Evolutionary conservation across 2,113 vertebrate species (phyloP).

Genomic region (Notechis scutatus): DNA sequence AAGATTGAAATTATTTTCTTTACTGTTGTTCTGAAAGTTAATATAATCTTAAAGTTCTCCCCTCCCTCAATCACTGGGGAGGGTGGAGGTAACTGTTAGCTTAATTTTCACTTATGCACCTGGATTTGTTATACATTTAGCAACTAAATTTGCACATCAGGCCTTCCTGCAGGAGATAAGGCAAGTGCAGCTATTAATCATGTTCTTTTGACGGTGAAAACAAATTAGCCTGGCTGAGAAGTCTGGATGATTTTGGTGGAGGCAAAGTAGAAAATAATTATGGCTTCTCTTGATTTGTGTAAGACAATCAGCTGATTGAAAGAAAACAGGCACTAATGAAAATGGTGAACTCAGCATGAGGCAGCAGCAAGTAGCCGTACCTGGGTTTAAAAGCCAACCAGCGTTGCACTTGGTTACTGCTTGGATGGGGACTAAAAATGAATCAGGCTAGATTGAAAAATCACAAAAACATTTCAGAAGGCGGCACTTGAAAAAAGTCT

Average conservation of each 20-base stretch:
- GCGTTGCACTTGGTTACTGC: background rate
- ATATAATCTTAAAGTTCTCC: conserved; percentile 5
- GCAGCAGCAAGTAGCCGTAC: background rate
- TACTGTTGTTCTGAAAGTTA: conserved; percentile 14
- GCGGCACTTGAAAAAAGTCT: background rate
- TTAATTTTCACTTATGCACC: conserved; percentile 58
- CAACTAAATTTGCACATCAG: conserved; percentile 26
- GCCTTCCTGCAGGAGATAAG: conserved; percentile 5
- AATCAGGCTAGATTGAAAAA: background rate
- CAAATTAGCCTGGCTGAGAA: conserved; percentile 21
- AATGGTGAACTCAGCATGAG: background rate
- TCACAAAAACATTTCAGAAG: background rate
- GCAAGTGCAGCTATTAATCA: background rate
- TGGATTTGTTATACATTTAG: conserved; percentile 37
- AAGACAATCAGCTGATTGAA: conserved; percentile 12
- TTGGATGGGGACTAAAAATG: background rate
- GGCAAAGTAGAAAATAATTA: conserved; percentile 37
- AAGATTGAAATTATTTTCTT: conserved; percentile 21
- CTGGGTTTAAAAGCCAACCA: background rate
- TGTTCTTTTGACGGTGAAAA: conserved; percentile 27
- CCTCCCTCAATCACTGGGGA: background rate
- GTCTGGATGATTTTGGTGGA: conserved; percentile 35
- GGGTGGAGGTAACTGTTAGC: background rate
- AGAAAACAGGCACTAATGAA: conserved; percentile 42
- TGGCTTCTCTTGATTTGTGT: conserved; percentile 25